A percentile compares a stretch with the other conserved stretches of the same genome.
These are phyloP conservation scores for Ptychodera flava DNA, from an alignment of 35 echinoderm and acorn worm species.

Conservation along the genomic window DNA sequence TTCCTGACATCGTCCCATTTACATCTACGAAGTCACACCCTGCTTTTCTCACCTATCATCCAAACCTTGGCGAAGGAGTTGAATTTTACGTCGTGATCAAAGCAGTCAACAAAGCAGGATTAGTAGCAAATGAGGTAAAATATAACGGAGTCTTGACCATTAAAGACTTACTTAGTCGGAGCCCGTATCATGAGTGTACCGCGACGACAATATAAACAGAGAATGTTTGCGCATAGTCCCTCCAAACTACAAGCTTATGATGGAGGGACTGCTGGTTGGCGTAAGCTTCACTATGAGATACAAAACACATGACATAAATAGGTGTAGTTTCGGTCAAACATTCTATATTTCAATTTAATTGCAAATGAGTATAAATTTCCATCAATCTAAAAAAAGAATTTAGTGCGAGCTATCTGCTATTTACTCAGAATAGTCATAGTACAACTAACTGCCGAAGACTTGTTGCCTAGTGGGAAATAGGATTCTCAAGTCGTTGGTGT, in stretches of 20 bases:
- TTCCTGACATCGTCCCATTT: constrained; percentile 24
- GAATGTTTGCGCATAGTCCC: background rate
- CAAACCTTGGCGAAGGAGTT: constrained; percentile 11
- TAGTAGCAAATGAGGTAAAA: constrained; percentile 19
- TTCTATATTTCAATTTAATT: too few relatives aligned
- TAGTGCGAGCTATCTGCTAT: too few relatives aligned
- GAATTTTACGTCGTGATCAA: constrained; percentile 20
- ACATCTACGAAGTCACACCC: constrained; percentile 19
- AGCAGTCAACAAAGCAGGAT: constrained; percentile 23
- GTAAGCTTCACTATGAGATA: background rate
- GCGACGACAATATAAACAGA: background rate
- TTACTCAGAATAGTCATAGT: too few relatives aligned
- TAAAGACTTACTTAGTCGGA: background rate
- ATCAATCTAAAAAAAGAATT: too few relatives aligned
- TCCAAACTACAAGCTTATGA: too few relatives aligned
- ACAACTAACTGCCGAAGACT: too few relatives aligned
- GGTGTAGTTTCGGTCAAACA: too few relatives aligned
- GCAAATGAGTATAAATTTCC: too few relatives aligned
- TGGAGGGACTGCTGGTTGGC: background rate
- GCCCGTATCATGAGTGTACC: background rate
- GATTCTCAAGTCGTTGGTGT: too few relatives aligned
- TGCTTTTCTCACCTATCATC: too few relatives aligned
- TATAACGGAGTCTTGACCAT: background rate
- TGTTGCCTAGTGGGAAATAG: too few relatives aligned
- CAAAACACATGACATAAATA: too few relatives aligned